A percentile compares a stretch with the other conserved stretches of the same genome.
These are phyloP conservation scores for Passer domesticus DNA, from an alignment of 2,113 vertebrate genomes.

Conservation along the genomic window DNA sequence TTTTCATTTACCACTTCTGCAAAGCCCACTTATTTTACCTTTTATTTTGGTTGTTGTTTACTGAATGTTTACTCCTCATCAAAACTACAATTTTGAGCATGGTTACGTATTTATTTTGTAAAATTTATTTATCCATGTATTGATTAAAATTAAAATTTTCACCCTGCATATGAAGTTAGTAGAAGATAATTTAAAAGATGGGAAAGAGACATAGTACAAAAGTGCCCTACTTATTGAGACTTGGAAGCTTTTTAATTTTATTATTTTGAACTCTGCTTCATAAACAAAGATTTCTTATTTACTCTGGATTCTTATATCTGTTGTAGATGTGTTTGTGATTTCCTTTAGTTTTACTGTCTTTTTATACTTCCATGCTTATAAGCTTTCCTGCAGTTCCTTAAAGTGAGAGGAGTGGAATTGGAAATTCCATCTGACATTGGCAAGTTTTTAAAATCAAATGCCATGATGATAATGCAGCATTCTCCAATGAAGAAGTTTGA, in stretches of 20 bases:
- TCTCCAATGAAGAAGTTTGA: background rate
- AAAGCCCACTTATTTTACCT: background rate
- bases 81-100: background rate
- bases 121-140: background rate
- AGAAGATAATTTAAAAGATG: background rate
- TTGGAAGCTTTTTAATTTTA: background rate
- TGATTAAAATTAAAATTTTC: background rate
- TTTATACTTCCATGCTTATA: background rate
- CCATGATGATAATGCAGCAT: background rate
- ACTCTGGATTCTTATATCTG: background rate
- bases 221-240: background rate
- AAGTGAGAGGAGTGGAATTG: background rate
- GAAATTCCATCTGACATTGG: background rate
- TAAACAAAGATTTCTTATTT: background rate
- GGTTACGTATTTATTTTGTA: background rate
- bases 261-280: background rate
- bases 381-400: background rate
- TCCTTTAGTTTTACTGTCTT: background rate
- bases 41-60: background rate
- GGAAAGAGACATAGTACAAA: background rate
- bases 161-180: background rate
- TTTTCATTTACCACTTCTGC: background rate
- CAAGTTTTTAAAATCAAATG: background rate
- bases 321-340: constrained; percentile 6
- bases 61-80: background rate